phyloP scores from a whole-genome alignment of 2,113 vertebrate genomes.

The Arizona elegans region DNA sequence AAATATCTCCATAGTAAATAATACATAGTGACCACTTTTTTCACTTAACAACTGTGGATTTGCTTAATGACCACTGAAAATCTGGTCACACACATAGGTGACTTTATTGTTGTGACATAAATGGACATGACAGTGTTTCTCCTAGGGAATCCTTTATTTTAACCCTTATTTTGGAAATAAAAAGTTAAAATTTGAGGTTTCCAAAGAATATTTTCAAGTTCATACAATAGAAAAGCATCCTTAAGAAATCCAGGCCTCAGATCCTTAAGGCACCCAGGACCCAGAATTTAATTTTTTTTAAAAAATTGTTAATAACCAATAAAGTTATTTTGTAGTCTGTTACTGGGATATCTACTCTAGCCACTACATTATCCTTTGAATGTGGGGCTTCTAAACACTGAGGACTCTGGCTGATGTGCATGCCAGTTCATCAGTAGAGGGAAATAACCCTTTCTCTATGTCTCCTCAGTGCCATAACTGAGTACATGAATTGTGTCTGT shows the following conservation, averaged over 20 bases:
- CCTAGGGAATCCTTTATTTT: not conserved
- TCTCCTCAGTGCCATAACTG: not conserved
- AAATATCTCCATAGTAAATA: not conserved
- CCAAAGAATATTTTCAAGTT: not conserved
- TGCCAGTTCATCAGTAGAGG: not conserved
- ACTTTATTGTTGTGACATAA: not conserved
- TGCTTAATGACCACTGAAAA: not conserved
- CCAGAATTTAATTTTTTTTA: not conserved
- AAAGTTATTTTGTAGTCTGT: not conserved
- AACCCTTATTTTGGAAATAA: not conserved
- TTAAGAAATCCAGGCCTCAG: not conserved
- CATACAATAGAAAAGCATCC: not conserved
- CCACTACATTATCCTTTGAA: not conserved
- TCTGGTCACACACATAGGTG: not conserved
- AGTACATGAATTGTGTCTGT: not conserved
- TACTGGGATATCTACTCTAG: not conserved
- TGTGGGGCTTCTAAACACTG: not conserved
- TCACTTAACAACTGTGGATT: not conserved
- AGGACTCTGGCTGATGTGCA: not conserved
- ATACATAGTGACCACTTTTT: not conserved
- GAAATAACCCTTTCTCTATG: not conserved
- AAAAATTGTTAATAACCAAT: not conserved
- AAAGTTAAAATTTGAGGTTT: not conserved
- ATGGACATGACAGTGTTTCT: not conserved
- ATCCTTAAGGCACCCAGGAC: not conserved